Evolutionary conservation across 1,140 invertebrate species (phyloP), one percentile per base, ranked within the genome.

Genomic region (Micrasema longulum): DNA sequence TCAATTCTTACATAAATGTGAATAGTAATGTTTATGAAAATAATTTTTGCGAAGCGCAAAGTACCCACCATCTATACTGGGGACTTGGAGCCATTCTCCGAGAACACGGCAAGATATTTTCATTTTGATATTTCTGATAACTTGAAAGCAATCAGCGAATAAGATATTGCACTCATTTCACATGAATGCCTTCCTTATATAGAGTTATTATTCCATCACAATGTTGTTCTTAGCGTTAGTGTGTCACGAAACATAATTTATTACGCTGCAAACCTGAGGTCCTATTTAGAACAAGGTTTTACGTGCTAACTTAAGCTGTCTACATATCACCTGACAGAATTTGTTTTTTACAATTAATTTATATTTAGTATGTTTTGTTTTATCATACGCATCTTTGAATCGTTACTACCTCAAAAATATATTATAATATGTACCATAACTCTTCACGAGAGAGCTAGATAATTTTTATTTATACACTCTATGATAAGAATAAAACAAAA

Each of bases 1-100:
- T n/a, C n/a, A n/a, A n/a, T n/a, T n/a, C n/a, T n/a, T 47, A 57
- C 62, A 45, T 18, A 26, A 5, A 73, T 69, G 7, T 48, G 50
- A 38, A 45, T n/a, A n/a, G n/a, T 4, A 11, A 47, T 12, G 18
- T 23, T 41, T 36, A 43, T 35, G 23, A 64, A 62, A 60, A 62
- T 47, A 52, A 52, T 53, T 41, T 68, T 73, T 76, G 72, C 71
- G n/a, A 76, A 76, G 62, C 74, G 74, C 74, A 71, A 22, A 47
- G 36, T 76, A 69, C 76, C 78, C 72, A 81, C 84, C 84, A 76
- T 84, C 82, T 67, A 83, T 85, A 77, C 89, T 90, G 3, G 89
- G 89, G 6, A 91, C 85, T 62, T 89, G 88, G 48, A 91, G 83
- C 89, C 89, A 90, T 77, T 90, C 88, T 1, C 87, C 88, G 12